Evolutionary conservation across 2,797 vertebrate genomes (phyloP).

Genomic region (Gallinago stenura): DNA sequence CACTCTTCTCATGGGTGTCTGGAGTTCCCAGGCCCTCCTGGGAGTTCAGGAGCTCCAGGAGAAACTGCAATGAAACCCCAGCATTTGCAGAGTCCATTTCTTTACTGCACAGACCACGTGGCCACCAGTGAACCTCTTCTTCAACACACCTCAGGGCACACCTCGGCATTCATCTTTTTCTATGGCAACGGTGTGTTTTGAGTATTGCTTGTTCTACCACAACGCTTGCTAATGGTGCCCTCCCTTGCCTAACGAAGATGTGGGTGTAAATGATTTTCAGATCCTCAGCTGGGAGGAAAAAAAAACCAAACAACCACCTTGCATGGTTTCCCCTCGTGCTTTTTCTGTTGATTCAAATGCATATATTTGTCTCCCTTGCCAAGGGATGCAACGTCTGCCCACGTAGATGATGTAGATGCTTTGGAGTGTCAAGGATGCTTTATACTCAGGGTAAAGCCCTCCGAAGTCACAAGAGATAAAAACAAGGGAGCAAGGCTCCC

Average conservation of each 20-base stretch:
- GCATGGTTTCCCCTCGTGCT: background rate
- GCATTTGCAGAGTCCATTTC: rapidly evolving
- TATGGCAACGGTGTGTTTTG: background rate
- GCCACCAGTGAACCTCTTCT: background rate
- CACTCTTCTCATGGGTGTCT: rapidly evolving
- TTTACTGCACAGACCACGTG: rapidly evolving
- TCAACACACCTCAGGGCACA: background rate
- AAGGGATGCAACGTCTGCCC: background rate
- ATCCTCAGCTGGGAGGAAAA: background rate
- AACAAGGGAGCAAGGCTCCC: background rate
- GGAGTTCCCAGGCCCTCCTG: background rate
- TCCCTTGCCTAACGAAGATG: rapidly evolving
- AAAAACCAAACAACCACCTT: background rate
- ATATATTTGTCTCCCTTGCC: background rate
- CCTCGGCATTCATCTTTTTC: rapidly evolving
- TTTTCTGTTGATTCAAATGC: background rate
- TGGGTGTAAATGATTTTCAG: background rate
- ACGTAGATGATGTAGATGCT: rapidly evolving
- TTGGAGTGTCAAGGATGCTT: background rate
- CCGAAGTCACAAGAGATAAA: background rate
- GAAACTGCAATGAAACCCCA: background rate
- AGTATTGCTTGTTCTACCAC: too few species aligned
- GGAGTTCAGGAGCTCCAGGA: background rate
- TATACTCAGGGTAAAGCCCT: background rate
- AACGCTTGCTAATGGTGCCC: rapidly evolving